Conservation (phyloP, 2,888 invertebrate genomes). For the Epinotia brunnichana region DNA sequence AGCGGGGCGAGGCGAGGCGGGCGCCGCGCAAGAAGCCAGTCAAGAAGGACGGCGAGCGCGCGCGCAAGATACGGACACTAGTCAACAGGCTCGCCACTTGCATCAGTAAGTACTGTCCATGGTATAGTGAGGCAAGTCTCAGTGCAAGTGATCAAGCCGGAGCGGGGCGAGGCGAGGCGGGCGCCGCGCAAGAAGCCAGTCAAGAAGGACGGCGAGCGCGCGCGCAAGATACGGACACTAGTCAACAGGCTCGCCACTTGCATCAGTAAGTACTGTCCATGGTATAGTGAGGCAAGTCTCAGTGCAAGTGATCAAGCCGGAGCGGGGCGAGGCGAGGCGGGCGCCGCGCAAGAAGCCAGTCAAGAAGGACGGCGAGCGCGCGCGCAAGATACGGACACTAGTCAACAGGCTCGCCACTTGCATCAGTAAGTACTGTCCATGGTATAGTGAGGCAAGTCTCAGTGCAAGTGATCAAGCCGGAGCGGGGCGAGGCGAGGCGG, state of each 20-base stretch:
- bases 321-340: constrained; percentile 30
- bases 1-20: too few species aligned
- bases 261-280: constrained; percentile 55
- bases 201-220: constrained; percentile 49
- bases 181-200: constrained; percentile 16
- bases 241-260: constrained; percentile 58
- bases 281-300: neutral
- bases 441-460: too few species aligned
- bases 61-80: too few species aligned
- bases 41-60: too few species aligned
- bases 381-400: constrained; percentile 54
- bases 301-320: constrained; percentile 3
- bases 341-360: constrained; percentile 16
- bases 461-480: too few species aligned
- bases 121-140: neutral
- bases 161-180: constrained; percentile 30
- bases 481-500: too few species aligned
- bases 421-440: constrained; percentile 56
- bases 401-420: constrained; percentile 58
- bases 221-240: constrained; percentile 54
- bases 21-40: too few species aligned
- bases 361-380: constrained; percentile 49
- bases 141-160: constrained; percentile 3
- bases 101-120: too few species aligned
- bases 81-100: too few species aligned